Evolutionary conservation across 1,140 invertebrate genomes (phyloP), one percentile per base, ranked within the genome.

Genomic region (Metopolophium dirhodum): DNA sequence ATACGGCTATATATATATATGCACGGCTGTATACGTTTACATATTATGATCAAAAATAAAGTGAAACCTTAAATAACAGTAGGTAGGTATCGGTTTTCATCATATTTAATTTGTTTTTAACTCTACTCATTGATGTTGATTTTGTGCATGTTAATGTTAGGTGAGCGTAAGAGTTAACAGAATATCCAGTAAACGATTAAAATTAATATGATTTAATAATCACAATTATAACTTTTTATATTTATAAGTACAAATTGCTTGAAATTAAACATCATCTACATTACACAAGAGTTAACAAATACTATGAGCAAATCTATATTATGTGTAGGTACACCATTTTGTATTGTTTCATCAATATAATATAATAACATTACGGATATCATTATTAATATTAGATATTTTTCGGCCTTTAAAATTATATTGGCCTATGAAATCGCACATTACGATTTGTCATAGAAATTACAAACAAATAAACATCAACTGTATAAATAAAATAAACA

Each of bases 251-350:
- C 77, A 93, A 85, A 93, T 93, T 93, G 35, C 51, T 86, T 93
- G 91, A 93, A 93, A 93, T 93, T 51, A 93, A 85, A 93, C 51
- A 93, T 93, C 14, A 86, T 93, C 91, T 93, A 93, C 91, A 93
- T 85, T 93, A 93, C 35, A 93, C 91, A 93, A 93, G 91, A 93
- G 82, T 93, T 93, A 93, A 93, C 91, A 93, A 92, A 93, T 93
- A 85, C 91, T 93, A 93, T 93, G 91, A 93, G 91, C 91, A 93
- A 93, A 93, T 93, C 91, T 93, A 93, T 93, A 93, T 86, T 93
- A 93, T 93, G 90, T 85, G 91, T 51, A 51, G 49, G 49, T 93
- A 93, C 82, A 93, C 47, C 91, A 83, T 93, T 83, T 85, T 92
- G 77, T 90, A 41, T 90, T 90, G 35, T 90, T 90, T 90, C 14